Evolutionary conservation across 2,888 invertebrate genomes (phyloP), one percentile per base, ranked within the genome.

Genomic region (Dolichopus griseipennis): DNA sequence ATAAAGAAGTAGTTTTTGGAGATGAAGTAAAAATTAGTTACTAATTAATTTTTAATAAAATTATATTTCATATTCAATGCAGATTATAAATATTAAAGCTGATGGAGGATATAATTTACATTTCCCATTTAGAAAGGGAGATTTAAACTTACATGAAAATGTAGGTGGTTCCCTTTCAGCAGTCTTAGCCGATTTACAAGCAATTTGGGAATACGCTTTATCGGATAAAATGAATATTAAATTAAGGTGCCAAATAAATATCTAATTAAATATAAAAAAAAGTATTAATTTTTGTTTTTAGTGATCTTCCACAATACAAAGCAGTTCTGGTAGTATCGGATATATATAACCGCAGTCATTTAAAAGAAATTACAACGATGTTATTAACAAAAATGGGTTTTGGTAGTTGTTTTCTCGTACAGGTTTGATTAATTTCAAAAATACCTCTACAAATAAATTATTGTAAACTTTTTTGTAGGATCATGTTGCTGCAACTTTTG

Each of bases 321-420:
- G 95, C 91, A 67, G 93, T 97, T 2, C 83, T 97, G 21, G 84
- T 97, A 34, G 89, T 97, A 75, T 92, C 95, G 18, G 96, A 95
- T 82, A 89, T 95, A 72, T 96, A 95, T 78, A 90, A 91, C 71
- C 86, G 95, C 72, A 88, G 87, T 66, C 90, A 95, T 81, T 84
- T 96, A 61, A 91, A 92, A 76, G 93, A 93, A 80, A 81, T 96
- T 67, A 91, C 92, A 77, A 90, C 90, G 63, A 79, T 97, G 67
- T 79, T 97, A 71, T 80, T 97, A 6, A 86, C 85, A 71, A 90
- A 90, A 73, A 86, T 97, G 75, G 92, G 93, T 9, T 96, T 96
- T 76, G 90, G 90, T 41, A 88, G 91, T 65, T 94, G 93, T 76
- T 81, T 81, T 70, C 72, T 74, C 65, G 73, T 76, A 64, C 75